Percentiles rank a stretch among this genome's conserved stretches.
Conservation (phyloP, 2,888 invertebrate genomes). For the Acanthosepion lycidas region DNA sequence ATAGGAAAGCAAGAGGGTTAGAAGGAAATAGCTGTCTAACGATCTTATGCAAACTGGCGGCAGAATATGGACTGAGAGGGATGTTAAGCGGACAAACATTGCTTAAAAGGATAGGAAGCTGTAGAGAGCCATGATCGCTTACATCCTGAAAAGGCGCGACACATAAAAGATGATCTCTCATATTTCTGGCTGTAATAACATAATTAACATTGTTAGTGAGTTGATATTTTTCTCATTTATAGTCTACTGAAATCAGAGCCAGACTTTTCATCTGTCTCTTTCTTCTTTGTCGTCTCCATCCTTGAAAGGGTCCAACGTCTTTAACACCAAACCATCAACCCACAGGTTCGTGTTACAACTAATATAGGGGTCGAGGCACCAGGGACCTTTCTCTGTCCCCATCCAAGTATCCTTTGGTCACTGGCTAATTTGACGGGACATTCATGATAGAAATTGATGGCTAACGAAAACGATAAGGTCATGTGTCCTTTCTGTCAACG, state of each 20-base stretch:
- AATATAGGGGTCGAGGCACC: constrained; percentile 4
- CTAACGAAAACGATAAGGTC: neutral
- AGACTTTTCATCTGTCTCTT: neutral
- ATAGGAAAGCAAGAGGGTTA: no score
- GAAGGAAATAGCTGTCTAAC: no score
- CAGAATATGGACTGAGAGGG: no score
- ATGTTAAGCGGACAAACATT: no score
- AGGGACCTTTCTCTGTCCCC: neutral
- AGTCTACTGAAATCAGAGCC: neutral
- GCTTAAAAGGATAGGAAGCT: no score
- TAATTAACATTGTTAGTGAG: neutral
- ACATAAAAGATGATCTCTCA: no score
- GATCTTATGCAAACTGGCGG: no score
- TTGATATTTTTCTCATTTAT: neutral
- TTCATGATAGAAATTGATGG: neutral
- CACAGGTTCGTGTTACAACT: neutral
- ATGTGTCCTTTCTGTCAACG: neutral
- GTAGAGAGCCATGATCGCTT: no score
- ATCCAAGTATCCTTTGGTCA: neutral
- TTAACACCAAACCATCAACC: neutral
- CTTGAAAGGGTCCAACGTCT: neutral
- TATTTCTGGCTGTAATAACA: neutral
- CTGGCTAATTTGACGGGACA: neutral
- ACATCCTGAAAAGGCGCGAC: no score
- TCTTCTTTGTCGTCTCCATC: neutral